Evolutionary conservation across 2,113 vertebrate species (phyloP).

Genomic region (Channa maculata): DNA sequence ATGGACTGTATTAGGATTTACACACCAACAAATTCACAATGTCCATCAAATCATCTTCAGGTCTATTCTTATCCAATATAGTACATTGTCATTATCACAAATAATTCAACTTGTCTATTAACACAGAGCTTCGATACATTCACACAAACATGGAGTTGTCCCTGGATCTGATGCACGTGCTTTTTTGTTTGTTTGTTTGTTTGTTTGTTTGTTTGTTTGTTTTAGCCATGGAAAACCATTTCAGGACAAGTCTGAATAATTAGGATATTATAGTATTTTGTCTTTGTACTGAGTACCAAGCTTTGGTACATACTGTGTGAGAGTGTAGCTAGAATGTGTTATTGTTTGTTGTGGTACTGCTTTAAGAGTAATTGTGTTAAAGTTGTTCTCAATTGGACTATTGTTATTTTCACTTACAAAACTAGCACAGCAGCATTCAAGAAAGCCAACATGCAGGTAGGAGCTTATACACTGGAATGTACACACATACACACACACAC

Average conservation of each 20-base stretch:
- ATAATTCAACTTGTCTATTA: too few relatives aligned
- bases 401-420: slow-evolving; percentile 40
- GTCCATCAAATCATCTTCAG: too few relatives aligned
- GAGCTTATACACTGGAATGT: slow-evolving; percentile 27
- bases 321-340: background rate
- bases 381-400: slow-evolving; percentile 14
- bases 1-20: too few relatives aligned
- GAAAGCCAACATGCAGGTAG: slow-evolving; percentile 9
- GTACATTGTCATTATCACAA: too few relatives aligned
- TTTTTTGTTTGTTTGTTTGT: background rate
- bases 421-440: slow-evolving; percentile 15
- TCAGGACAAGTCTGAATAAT: background rate
- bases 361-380: background rate
- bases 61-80: too few relatives aligned
- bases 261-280: background rate
- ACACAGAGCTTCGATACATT: too few relatives aligned
- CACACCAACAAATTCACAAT: too few relatives aligned
- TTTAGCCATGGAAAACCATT: slow-evolving; percentile 6
- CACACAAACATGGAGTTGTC: background rate
- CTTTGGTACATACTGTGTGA: background rate
- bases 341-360: background rate
- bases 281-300: background rate
- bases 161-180: slow-evolving; percentile 1
- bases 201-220: too few relatives aligned
- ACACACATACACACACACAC: slow-evolving; percentile 40